A percentile compares a stretch with the other conserved stretches of the same genome.
phyloP scores from a whole-genome alignment of 1,140 invertebrate genomes.

The Drosophila seguyi region DNA sequence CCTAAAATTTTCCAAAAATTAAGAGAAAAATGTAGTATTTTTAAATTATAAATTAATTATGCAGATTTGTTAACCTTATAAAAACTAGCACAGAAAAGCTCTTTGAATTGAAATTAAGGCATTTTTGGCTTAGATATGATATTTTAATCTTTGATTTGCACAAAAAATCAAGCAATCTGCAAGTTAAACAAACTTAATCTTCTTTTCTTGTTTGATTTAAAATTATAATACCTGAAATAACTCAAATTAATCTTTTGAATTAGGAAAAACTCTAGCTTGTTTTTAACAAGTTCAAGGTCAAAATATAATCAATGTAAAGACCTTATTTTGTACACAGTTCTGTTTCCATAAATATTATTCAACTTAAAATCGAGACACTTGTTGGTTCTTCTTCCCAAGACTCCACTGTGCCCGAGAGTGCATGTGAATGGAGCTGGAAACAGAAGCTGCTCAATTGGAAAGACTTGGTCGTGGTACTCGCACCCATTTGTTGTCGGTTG shows the following conservation, averaged over 20 bases:
- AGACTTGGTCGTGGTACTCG: constrained; percentile 21
- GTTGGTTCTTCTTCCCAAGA: constrained; percentile 3
- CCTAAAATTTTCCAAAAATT: too few relatives aligned
- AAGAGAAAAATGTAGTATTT: too few relatives aligned
- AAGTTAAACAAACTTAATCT: not conserved
- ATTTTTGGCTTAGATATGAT: not conserved
- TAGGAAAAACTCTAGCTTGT: not conserved
- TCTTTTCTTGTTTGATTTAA: not conserved
- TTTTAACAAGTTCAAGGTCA: not conserved
- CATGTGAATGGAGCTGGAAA: constrained; percentile 47
- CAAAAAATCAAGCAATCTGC: not conserved
- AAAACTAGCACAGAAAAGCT: not conserved
- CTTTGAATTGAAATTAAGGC: not conserved
- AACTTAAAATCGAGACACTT: not conserved
- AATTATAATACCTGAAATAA: not conserved
- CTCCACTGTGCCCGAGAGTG: constrained; percentile 49
- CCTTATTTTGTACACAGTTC: not conserved
- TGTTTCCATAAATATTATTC: not conserved
- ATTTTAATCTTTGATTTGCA: not conserved
- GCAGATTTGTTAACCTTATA: not conserved
- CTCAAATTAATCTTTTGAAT: not conserved
- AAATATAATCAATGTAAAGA: not conserved
- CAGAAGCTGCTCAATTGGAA: constrained; percentile 36
- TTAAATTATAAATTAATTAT: too few relatives aligned
- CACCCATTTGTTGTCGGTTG: constrained; percentile 58